Base-by-base conservation (phyloP, 2,113 vertebrate species). In the Ciconia stormi region DNA sequence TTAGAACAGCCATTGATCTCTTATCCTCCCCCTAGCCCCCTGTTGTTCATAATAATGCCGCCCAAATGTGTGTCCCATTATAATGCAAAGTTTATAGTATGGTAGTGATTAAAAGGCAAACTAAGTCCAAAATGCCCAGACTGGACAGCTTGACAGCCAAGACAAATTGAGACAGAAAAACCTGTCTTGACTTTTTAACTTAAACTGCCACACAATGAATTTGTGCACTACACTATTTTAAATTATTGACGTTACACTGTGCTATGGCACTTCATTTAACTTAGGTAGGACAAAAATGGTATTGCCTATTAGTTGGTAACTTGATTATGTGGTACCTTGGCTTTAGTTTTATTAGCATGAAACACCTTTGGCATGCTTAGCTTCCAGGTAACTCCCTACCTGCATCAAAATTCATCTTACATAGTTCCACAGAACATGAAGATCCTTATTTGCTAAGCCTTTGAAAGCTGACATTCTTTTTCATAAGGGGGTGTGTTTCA, bases 261-360 rank as follows among this genome's bases (percentile, higher is more conserved):
- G 98, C 97, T 79, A 89, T 97, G 96, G 97, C 98, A 98, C 98
- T 97, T 98, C 97, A 97, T 98, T 98, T 98, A 98, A 97, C 93
- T 97, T 97, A 97, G 93, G 87, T 97, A 98, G 94, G 95, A 95
- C 96, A 98, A 97, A 97, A 97, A 94, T 97, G 97, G 95, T 97
- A 97, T 97, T 97, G 94, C 95, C 98, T 97, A 87, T 96, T 98
- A 98, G 98, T 97, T 98, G 98, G 97, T 98, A 98, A 98, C 97
- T 98, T 98, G 97, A 97, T 98, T 98, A 97, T 97, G 97, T 98
- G 97, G 97, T 98, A 98, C 97, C 96, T 98, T 98, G 98, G 97
- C 98, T 98, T 98, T 98, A 98, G 93, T 98, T 98, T 98, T 98
- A 98, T 98, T 98, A 97, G 98, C 98, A 98, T 98, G 98, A 96